Base-by-base conservation (phyloP, 1,140 invertebrate genomes). In the Zaprionus tsacasi region DNA sequence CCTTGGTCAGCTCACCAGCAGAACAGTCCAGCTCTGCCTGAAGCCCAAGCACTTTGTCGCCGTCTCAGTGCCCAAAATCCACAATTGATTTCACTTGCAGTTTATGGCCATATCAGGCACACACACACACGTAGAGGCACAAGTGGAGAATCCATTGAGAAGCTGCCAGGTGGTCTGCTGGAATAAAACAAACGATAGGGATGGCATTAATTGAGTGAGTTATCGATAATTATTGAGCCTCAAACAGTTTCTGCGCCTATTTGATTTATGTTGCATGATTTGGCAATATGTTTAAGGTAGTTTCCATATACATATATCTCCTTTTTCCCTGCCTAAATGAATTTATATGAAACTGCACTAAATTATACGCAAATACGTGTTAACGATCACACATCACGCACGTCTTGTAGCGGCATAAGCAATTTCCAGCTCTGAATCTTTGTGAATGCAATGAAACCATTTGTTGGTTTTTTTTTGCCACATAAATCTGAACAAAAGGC, bases 81-180 rank as follows among this genome's bases (percentile, higher is more conserved):
- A n/a, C 40, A 70, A 75, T 64, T 70, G 67, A 64, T 64, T 57
- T 75, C 67, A 70, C 56, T 75, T 75, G 52, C 72, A 71, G 54
- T 48, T 30, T 50, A 75, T 64, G 33, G 52, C 38, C 13, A 64
- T 43, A 17, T 15, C 54, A 38, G 15, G 6, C 17, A 50, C 0
- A 50, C 21, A 50, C 45, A 21, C 17, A 50, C 45, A 50, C 17
- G 5, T 10, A 50, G 11, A 21, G 27, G 27, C 45, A 25, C 17
- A 25, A 27, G 60, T 64, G 5, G 33, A 13, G 3, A 63, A 45
- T 63, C 27, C 11, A 50, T 36, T 63, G 40, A 36, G 40, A 36
- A 27, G 38, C 12, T 8, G 38, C 13, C n/a, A 38, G 17, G 17
- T 21, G 2, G 21, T 7, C 35, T 25, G 7, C 60, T 54, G 45